Conservation (phyloP, 2,113 vertebrate genomes). For the Lampris megalopsis region DNA sequence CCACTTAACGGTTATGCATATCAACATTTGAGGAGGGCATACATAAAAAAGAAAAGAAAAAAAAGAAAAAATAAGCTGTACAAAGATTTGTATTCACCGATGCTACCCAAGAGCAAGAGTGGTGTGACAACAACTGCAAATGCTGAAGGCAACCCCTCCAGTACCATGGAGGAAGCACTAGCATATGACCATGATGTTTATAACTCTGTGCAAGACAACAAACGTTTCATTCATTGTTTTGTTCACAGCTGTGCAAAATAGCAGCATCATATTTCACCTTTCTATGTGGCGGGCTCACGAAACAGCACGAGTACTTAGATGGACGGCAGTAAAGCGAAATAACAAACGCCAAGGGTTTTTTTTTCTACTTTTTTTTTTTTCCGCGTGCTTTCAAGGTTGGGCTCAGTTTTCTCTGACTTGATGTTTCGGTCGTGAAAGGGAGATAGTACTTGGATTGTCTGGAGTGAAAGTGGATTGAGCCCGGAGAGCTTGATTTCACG, state of each 20-base stretch:
- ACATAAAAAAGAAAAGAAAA: neutral
- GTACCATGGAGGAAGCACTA: conserved; percentile 43
- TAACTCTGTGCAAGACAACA: conserved; percentile 72
- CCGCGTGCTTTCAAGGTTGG: conserved; percentile 47
- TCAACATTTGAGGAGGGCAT: conserved; percentile 47
- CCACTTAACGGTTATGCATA: conserved; percentile 47
- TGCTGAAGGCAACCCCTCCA: conserved; percentile 51
- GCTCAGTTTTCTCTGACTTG: conserved; percentile 18
- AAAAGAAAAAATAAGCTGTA: conserved; percentile 51
- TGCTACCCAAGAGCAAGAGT: conserved; percentile 39
- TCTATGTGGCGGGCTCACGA: conserved; percentile 63
- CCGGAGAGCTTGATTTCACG: conserved; percentile 14
- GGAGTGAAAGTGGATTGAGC: conserved; percentile 13
- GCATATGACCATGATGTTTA: conserved; percentile 29
- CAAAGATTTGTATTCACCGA: conserved; percentile 58
- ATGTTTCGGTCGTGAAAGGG: too few species aligned
- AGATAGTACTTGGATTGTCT: neutral
- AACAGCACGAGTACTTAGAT: conserved; percentile 41
- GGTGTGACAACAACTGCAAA: conserved; percentile 47
- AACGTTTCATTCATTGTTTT: conserved; percentile 44
- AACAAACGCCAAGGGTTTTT: conserved; percentile 26
- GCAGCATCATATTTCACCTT: conserved; percentile 68
- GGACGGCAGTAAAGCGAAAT: conserved; percentile 35
- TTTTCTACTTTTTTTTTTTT: conserved; percentile 11
- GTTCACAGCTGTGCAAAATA: conserved; percentile 78